Base-by-base conservation (phyloP, 2,888 invertebrate genomes). In the Eristalis intricaria region DNA sequence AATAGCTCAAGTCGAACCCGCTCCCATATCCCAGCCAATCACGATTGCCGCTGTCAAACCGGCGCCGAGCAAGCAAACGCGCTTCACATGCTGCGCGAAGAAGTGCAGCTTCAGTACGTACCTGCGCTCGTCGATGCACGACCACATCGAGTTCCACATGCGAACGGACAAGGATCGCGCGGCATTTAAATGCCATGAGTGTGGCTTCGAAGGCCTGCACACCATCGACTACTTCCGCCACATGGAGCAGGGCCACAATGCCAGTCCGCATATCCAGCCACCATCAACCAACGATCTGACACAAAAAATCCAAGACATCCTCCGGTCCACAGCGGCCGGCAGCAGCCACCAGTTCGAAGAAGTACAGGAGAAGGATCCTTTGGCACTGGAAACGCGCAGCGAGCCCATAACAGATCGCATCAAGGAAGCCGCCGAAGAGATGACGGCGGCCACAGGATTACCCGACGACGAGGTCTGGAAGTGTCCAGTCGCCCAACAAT, bases 131-230 rank as follows among this genome's bases (percentile, higher is more conserved):
- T 89, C 89, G 7, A 91, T 92, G 84, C 89, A 89, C n/a, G 90
- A 91, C 77, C 92, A 92, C 87, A 88, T 92, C 76, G 88, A 88
- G 22, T 90, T 90, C 63, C 92, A 92, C 68, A 88, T 90, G 69
- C 80, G 89, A 23, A 50, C 60, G 7, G 76, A 84, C 13, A 88
- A 88, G 0, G 87, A 89, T 38, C 89, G 86, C 2, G 91, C 90
- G 1, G 90, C 91, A 75, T 82, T 92, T 0, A 89, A 81, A 15
- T 92, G 92, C 56, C 90, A 90, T 15, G 88, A 90, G 22, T 92
- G 92, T 19, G 0, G 68, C 0, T 89, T 90, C 65, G 13, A 77
- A 0, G 91, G 89, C 10, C 77, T 75, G 2, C 90, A 90, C 74
- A 89, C 91, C 13, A 80, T 90, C 3, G 90, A 90, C 11, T 92